Evolutionary conservation across 2,888 invertebrate species (phyloP).

Genomic region (Acleris cristana): DNA sequence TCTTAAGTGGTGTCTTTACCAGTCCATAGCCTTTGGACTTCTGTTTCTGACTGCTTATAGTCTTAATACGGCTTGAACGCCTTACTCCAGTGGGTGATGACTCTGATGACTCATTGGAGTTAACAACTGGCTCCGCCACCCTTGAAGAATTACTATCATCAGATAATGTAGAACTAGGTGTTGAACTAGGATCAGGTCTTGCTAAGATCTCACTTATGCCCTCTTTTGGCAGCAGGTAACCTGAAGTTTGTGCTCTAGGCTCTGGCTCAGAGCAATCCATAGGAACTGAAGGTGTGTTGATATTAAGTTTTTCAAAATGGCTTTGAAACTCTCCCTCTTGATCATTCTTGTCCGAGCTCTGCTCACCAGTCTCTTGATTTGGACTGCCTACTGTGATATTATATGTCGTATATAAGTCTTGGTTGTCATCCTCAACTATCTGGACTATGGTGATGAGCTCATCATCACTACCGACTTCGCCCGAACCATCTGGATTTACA

Average conservation of each 20-base stretch:
- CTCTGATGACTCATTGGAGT: slow-evolving; percentile 75
- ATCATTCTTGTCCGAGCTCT: slow-evolving; percentile 43
- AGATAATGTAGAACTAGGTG: slow-evolving; percentile 74
- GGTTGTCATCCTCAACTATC: slow-evolving; percentile 78
- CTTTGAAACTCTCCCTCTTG: slow-evolving; percentile 66
- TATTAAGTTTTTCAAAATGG: slow-evolving; percentile 71
- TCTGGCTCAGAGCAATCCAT: slow-evolving; percentile 62
- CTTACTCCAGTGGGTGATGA: slow-evolving; percentile 85
- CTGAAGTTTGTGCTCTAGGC: slow-evolving; percentile 59
- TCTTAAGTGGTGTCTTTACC: slow-evolving; percentile 82
- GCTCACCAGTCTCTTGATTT: slow-evolving; percentile 45
- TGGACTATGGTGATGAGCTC: slow-evolving; percentile 80
- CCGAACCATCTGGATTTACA: slow-evolving; percentile 48
- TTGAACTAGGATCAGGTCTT: slow-evolving; percentile 75
- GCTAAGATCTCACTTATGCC: slow-evolving; percentile 51
- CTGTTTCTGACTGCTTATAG: slow-evolving; percentile 87
- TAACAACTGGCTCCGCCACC: slow-evolving; percentile 64
- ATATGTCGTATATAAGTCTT: slow-evolving; percentile 63
- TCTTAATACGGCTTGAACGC: slow-evolving; percentile 90
- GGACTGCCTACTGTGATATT: slow-evolving; percentile 71
- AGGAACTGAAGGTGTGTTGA: slow-evolving; percentile 51
- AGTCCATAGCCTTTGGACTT: slow-evolving; percentile 87
- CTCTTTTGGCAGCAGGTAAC: slow-evolving; percentile 59
- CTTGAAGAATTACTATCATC: slow-evolving; percentile 78
- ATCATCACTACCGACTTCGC: slow-evolving; percentile 70